Evolutionary conservation across 2,113 vertebrate genomes (phyloP).

Genomic region (Festucalex cinctus): DNA sequence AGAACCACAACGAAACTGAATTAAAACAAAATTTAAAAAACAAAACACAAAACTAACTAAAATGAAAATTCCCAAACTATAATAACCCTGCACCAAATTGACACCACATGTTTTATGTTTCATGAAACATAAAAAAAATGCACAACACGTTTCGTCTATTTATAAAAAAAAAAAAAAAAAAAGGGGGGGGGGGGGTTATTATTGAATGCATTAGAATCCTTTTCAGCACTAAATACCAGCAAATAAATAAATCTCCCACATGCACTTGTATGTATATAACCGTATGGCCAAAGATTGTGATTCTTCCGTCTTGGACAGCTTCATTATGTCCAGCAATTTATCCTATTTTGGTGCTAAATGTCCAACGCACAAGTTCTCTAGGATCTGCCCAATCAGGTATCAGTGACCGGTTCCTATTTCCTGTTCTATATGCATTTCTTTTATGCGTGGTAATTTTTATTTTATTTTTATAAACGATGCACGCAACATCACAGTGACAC

Average conservation of each 20-base stretch:
- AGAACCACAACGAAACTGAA: too few relatives aligned
- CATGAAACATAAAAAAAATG: too few relatives aligned
- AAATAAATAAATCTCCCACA: slow-evolving; percentile 5
- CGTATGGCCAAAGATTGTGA: neutral
- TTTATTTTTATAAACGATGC: neutral
- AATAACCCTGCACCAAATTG: too few relatives aligned
- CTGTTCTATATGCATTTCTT: neutral
- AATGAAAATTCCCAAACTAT: too few relatives aligned
- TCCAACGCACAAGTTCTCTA: slow-evolving; percentile 37
- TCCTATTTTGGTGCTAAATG: slow-evolving; percentile 44
- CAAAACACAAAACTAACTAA: too few relatives aligned
- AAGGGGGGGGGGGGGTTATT: too few relatives aligned
- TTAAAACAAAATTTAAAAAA: too few relatives aligned
- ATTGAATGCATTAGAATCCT: neutral
- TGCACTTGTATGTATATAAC: slow-evolving; percentile 2
- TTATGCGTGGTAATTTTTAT: slow-evolving; percentile 5
- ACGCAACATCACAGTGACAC: slow-evolving; percentile 19
- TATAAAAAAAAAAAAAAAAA: too few relatives aligned
- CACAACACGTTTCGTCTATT: too few relatives aligned
- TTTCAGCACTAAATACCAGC: neutral
- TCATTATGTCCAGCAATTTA: slow-evolving; percentile 40
- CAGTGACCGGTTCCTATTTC: slow-evolving; percentile 14
- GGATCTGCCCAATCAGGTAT: slow-evolving; percentile 33
- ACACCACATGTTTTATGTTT: too few relatives aligned
- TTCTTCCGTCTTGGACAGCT: neutral